phyloP scores from a whole-genome alignment of 2,113 vertebrate species.

The Callithrix jacchus region DNA sequence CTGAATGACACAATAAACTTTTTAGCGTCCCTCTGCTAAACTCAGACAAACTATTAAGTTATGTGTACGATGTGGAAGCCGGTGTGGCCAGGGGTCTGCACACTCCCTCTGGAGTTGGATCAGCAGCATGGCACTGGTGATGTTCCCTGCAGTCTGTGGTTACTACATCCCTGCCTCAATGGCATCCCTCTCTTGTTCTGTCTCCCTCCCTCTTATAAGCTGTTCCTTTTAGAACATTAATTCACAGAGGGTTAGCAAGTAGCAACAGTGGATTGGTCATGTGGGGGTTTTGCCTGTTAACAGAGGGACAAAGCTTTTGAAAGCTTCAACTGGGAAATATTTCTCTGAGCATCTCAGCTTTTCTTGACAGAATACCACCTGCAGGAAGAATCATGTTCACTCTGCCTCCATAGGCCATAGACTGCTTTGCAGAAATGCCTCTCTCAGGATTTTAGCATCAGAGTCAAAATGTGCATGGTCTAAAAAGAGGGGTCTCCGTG shows the following conservation, averaged over 20 bases:
- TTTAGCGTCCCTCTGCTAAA: slow-evolving; percentile 8
- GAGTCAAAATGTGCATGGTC: background rate
- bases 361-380: background rate
- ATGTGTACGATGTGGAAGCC: too few species aligned
- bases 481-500: background rate
- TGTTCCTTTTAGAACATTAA: background rate
- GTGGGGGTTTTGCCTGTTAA: background rate
- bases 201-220: background rate
- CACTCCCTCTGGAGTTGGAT: fast-evolving
- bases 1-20: slow-evolving; percentile 49
- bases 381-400: background rate
- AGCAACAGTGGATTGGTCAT: background rate
- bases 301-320: background rate
- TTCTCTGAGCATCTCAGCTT: background rate
- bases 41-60: background rate
- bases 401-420: background rate
- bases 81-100: fast-evolving
- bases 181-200: background rate
- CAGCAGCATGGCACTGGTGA: fast-evolving
- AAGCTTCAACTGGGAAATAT: background rate
- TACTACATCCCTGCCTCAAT: background rate
- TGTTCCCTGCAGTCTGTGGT: background rate
- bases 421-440: background rate
- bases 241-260: background rate
- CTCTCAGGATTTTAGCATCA: background rate